Percentiles rank a stretch among this genome's conserved stretches.
phyloP scores from a whole-genome alignment of 2,888 invertebrate genomes.

The Gastracanthus pulcherrimus region DNA sequence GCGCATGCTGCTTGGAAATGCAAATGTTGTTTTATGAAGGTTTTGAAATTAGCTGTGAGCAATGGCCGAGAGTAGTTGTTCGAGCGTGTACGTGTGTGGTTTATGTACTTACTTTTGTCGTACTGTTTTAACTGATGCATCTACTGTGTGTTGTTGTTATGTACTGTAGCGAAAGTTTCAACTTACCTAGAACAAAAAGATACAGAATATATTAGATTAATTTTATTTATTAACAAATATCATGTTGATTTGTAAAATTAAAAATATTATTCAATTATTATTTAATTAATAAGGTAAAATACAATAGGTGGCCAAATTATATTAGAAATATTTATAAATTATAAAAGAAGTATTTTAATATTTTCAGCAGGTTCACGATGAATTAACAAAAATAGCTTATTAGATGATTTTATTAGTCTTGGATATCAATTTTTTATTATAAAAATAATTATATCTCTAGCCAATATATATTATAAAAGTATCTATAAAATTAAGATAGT shows the following conservation, averaged over 20 bases:
- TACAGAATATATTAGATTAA: background rate
- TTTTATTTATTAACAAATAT: background rate
- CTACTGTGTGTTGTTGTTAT: background rate
- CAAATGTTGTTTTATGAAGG: background rate
- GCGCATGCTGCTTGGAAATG: background rate
- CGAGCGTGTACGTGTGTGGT: background rate
- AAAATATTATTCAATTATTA: background rate
- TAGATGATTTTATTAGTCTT: too few species aligned
- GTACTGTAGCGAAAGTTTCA: background rate
- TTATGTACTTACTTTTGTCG: background rate
- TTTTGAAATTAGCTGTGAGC: background rate
- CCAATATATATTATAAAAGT: too few species aligned
- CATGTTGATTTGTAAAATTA: background rate
- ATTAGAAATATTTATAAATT: too few species aligned
- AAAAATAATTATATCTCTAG: too few species aligned
- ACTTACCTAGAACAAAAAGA: conserved; percentile 7
- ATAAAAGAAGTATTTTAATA: too few species aligned
- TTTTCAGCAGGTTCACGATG: too few species aligned
- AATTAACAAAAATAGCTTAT: too few species aligned
- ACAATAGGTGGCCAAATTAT: too few species aligned
- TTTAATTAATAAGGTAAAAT: too few species aligned
- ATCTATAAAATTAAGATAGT: too few species aligned
- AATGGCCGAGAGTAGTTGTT: background rate
- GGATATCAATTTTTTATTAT: too few species aligned
- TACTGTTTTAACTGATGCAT: background rate